Percentiles rank a stretch among this genome's conserved stretches.
These are phyloP conservation scores for Mixornis gularis DNA, from an alignment of 2,113 vertebrate species.

Conservation along the genomic window DNA sequence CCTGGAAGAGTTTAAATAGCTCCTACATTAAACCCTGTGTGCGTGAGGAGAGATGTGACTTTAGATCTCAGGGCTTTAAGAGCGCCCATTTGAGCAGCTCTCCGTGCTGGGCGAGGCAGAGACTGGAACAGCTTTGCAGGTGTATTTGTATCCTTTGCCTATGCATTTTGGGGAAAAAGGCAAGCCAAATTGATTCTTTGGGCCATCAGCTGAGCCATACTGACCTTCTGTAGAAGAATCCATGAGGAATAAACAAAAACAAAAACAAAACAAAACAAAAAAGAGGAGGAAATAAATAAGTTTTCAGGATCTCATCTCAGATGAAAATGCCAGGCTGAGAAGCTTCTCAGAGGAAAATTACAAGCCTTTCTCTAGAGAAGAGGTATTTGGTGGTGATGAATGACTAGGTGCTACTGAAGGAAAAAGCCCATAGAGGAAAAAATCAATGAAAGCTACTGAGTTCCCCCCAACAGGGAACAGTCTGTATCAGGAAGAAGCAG, in stretches of 20 bases:
- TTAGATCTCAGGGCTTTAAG: neutral
- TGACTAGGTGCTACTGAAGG: neutral
- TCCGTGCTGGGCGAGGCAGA: neutral
- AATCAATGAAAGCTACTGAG: neutral
- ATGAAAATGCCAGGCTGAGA: neutral
- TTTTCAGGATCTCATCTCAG: neutral
- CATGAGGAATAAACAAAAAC: neutral
- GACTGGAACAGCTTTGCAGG: neutral
- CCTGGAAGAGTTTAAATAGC: neutral
- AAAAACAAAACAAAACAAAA: neutral
- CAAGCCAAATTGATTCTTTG: neutral
- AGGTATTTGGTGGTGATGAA: neutral
- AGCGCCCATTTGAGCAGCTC: neutral
- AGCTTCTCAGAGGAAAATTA: neutral
- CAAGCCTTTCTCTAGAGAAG: neutral
- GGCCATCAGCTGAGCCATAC: neutral
- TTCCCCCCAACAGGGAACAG: neutral
- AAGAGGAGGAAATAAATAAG: neutral
- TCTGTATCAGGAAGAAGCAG: neutral
- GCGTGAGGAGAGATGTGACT: neutral
- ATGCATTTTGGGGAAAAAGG: neutral
- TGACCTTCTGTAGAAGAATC: neutral
- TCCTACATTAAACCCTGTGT: rapidly evolving
- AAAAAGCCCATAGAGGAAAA: neutral
- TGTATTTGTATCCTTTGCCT: neutral